These are phyloP conservation scores for Scaptomyza flava DNA, from an alignment of 2,888 invertebrate species.

Conservation along the genomic window DNA sequence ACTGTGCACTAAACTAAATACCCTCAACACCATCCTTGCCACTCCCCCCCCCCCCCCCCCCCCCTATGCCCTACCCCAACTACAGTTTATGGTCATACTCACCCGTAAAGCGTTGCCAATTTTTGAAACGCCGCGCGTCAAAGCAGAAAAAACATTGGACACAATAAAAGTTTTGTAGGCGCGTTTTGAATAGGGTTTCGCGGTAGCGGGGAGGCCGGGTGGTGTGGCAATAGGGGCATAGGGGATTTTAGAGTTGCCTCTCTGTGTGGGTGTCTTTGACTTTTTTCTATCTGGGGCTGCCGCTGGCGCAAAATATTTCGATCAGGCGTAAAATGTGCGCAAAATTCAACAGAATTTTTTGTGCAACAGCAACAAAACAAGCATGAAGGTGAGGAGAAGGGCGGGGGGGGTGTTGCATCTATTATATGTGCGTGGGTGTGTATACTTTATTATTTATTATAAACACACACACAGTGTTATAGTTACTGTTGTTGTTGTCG, in stretches of 20 bases:
- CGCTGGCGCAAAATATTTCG: conserved; percentile 77
- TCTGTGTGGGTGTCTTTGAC: conserved; percentile 44
- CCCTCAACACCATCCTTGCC: neutral
- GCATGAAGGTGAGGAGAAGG: neutral
- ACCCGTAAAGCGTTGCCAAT: conserved; percentile 70
- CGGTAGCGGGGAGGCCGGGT: neutral
- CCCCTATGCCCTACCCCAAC: neutral
- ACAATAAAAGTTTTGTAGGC: conserved; percentile 74
- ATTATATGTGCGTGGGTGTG: conserved; percentile 47
- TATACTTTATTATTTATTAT: conserved; percentile 78
- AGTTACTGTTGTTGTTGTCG: conserved; percentile 56
- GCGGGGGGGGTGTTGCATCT: conserved; percentile 10
- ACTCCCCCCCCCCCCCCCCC: neutral
- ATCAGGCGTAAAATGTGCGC: conserved; percentile 83
- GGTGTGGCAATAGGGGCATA: conserved; percentile 3
- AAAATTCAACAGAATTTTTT: conserved; percentile 78
- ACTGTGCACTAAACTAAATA: conserved; percentile 51
- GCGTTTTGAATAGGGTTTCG: conserved; percentile 32
- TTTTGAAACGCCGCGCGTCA: conserved; percentile 73
- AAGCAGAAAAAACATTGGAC: conserved; percentile 77
- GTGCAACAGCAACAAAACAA: conserved; percentile 26
- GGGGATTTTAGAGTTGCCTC: conserved; percentile 4
- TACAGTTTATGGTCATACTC: conserved; percentile 34
- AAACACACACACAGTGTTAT: conserved; percentile 52
- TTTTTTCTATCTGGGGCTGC: conserved; percentile 55